Percentiles rank a stretch among this genome's conserved stretches.
phyloP scores from a whole-genome alignment of 2,888 invertebrate species.

The Lomographa bimaculata region DNA sequence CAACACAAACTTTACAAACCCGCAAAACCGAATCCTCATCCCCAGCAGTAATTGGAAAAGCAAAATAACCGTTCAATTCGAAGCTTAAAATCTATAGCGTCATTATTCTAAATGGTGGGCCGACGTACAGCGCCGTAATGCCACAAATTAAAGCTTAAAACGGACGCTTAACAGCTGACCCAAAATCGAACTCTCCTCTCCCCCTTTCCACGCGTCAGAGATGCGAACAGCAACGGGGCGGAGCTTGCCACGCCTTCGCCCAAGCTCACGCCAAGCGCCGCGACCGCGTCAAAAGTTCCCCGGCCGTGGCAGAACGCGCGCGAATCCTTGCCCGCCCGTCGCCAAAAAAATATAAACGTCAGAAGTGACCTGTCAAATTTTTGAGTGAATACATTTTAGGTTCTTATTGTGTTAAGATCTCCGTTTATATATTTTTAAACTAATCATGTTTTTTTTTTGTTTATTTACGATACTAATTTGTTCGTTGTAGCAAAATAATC shows the following conservation, averaged over 20 bases:
- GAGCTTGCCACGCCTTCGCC: conserved; percentile 64
- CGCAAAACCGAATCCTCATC: conserved; percentile 3
- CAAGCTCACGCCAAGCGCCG: conserved; percentile 54
- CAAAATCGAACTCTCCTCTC: conserved; percentile 66
- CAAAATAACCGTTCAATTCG: conserved; percentile 60
- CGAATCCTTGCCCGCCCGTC: conserved; percentile 43
- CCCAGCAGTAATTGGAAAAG: conserved; percentile 55
- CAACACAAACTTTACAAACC: background rate
- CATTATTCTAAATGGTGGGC: conserved; percentile 77
- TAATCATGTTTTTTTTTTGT: background rate
- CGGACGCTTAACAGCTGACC: conserved; percentile 82
- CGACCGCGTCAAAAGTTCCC: conserved; percentile 78
- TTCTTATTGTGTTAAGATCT: conserved; percentile 24
- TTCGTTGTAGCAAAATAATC: too few species aligned
- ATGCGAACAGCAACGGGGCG: conserved; percentile 79
- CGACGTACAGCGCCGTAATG: conserved; percentile 68
- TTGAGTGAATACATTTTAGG: conserved; percentile 12
- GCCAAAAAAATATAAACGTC: conserved; percentile 51
- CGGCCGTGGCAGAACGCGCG: conserved; percentile 63
- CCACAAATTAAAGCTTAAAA: conserved; percentile 84
- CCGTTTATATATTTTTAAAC: background rate
- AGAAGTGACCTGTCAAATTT: conserved; percentile 39
- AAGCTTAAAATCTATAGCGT: conserved; percentile 61
- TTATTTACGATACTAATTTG: too few species aligned
- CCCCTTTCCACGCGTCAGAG: conserved; percentile 54